These are phyloP conservation scores for Lerema accius DNA, from an alignment of 1,140 invertebrate species.

Conservation along the genomic window DNA sequence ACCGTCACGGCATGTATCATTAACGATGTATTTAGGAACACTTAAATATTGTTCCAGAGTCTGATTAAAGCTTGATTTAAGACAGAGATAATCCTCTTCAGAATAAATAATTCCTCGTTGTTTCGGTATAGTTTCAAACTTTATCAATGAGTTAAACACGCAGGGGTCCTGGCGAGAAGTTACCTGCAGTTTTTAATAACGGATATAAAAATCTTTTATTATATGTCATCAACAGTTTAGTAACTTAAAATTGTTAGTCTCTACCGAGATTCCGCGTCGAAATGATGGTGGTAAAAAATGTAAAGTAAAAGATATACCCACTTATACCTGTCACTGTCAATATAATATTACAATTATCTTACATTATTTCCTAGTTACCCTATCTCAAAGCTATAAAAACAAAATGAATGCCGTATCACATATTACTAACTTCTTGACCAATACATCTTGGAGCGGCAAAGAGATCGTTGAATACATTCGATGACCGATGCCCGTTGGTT, in stretches of 20 bases:
- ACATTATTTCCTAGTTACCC: too few relatives aligned
- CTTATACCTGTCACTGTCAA: too few relatives aligned
- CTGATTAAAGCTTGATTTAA: constrained; percentile 62
- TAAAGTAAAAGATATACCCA: too few relatives aligned
- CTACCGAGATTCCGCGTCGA: too few relatives aligned
- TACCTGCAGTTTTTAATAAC: too few relatives aligned
- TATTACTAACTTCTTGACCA: constrained; percentile 71
- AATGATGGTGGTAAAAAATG: too few relatives aligned
- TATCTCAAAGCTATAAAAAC: too few relatives aligned
- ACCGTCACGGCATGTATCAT: constrained; percentile 67
- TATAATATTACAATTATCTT: too few relatives aligned
- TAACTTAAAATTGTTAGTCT: too few relatives aligned
- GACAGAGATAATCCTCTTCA: constrained; percentile 67
- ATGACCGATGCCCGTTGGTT: neutral
- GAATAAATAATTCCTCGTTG: constrained; percentile 47
- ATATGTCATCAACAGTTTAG: too few relatives aligned
- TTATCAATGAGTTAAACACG: constrained; percentile 71
- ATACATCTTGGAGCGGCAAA: constrained; percentile 56
- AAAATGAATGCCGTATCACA: too few relatives aligned
- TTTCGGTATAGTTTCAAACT: constrained; percentile 64
- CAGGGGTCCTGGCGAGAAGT: constrained; percentile 57
- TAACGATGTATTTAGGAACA: constrained; percentile 55
- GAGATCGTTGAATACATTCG: constrained; percentile 44
- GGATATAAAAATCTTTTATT: too few relatives aligned
- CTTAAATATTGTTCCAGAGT: constrained; percentile 66